A percentile compares a stretch with the other conserved stretches of the same genome.
Evolutionary conservation across 1,140 invertebrate genomes (phyloP).

Genomic region (Drosophila littoralis): DNA sequence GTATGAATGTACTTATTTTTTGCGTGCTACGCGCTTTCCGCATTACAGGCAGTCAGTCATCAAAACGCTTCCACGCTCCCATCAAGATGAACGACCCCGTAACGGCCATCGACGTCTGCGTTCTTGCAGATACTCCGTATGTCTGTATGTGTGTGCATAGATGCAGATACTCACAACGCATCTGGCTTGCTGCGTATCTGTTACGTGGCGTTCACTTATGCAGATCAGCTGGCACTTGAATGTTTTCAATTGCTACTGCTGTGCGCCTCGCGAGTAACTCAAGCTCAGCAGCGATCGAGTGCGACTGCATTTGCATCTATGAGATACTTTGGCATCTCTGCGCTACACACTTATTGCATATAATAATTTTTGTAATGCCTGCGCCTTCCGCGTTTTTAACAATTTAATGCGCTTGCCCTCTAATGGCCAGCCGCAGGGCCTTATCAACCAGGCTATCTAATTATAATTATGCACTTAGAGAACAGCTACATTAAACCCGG

Average conservation of each 20-base stretch:
- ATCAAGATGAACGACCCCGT: slow-evolving; percentile 69
- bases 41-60: slow-evolving; percentile 45
- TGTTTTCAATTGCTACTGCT: slow-evolving; percentile 68
- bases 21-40: slow-evolving; percentile 49
- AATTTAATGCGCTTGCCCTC: slow-evolving; percentile 61
- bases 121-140: slow-evolving; percentile 30
- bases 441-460: slow-evolving; percentile 51
- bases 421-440: slow-evolving; percentile 34
- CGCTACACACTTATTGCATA: slow-evolving; percentile 29
- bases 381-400: slow-evolving; percentile 57
- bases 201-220: slow-evolving; percentile 42
- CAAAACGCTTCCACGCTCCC: slow-evolving; percentile 32
- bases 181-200: slow-evolving; percentile 42
- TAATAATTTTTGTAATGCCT: slow-evolving; percentile 38
- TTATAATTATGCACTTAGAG: slow-evolving; percentile 66
- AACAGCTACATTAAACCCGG: slow-evolving; percentile 11
- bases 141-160: slow-evolving; percentile 11
- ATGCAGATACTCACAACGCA: slow-evolving; percentile 44
- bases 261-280: slow-evolving; percentile 41
- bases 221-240: slow-evolving; percentile 72
- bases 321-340: slow-evolving; percentile 23
- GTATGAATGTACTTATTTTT: neutral
- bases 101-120: slow-evolving; percentile 40
- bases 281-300: slow-evolving; percentile 23
- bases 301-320: slow-evolving; percentile 45